phyloP scores from a whole-genome alignment of 2,113 vertebrate species.

The Erythrocercus mccallii region DNA sequence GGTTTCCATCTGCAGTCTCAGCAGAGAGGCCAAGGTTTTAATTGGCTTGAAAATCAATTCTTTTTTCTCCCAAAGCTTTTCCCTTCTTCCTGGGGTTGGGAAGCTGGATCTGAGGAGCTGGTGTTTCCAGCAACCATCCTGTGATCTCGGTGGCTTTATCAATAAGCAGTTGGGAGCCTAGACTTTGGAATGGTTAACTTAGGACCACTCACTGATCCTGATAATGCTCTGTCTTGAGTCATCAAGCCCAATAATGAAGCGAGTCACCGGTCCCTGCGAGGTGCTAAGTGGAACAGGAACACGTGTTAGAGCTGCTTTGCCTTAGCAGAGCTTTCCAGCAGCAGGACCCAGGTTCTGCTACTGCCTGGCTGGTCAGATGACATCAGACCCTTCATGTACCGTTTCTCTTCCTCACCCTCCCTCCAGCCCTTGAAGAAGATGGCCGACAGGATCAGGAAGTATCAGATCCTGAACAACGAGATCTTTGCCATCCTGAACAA shows the following conservation, averaged over 20 bases:
- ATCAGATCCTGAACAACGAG: constrained; percentile 99
- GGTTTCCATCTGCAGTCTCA: background rate
- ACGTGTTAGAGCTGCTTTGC: background rate
- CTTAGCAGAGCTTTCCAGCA: constrained; percentile 5
- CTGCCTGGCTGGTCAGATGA: background rate
- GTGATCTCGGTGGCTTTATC: background rate
- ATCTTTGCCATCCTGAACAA: constrained; percentile 99
- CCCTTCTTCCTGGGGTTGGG: background rate
- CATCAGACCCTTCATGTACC: background rate
- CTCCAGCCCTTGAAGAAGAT: constrained; percentile 97
- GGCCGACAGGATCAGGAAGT: constrained; percentile 98
- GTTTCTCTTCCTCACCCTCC: background rate
- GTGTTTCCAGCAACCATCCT: background rate
- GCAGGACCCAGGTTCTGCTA: background rate
- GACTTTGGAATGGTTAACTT: background rate
- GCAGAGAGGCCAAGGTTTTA: constrained; percentile 22
- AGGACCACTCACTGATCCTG: background rate
- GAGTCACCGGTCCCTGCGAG: background rate
- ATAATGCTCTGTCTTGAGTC: constrained; percentile 14
- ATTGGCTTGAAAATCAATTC: background rate
- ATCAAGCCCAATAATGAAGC: background rate
- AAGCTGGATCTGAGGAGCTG: background rate
- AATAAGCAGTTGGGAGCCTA: background rate
- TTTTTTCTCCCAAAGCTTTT: background rate
- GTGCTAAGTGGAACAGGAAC: constrained; percentile 26